Conservation (phyloP, 2,888 invertebrate genomes). For the Raillietiella orientalis region DNA sequence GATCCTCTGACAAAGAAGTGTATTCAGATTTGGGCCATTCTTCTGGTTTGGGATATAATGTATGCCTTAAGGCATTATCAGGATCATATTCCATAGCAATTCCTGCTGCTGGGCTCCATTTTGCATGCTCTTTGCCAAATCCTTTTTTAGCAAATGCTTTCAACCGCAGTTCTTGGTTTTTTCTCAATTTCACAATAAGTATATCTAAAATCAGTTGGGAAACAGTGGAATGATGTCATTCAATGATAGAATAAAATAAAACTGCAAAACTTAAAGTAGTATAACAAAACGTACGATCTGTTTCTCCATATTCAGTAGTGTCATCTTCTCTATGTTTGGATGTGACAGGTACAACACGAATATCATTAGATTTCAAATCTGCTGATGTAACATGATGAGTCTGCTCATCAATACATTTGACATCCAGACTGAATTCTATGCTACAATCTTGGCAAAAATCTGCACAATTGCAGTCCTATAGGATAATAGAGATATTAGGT, state of each 20-base stretch:
- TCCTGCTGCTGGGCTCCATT: conserved; percentile 98
- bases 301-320: conserved; percentile 69
- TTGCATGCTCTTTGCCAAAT: conserved; percentile 96
- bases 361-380: conserved; percentile 69
- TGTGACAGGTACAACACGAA: conserved; percentile 68
- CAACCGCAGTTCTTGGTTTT: conserved; percentile 71
- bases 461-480: conserved; percentile 69
- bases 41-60: conserved; percentile 75
- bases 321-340: conserved; percentile 72
- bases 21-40: conserved; percentile 99
- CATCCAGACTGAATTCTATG: conserved; percentile 87
- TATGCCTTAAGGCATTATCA: conserved; percentile 85
- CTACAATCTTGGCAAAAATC: conserved; percentile 95
- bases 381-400: conserved; percentile 88
- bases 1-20: conserved; percentile 64
- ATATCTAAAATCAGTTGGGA: conserved; percentile 21
- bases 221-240: conserved; percentile 1
- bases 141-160: conserved; percentile 86
- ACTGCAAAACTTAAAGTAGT: neutral
- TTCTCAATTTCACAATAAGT: conserved; percentile 31
- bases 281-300: conserved; percentile 30
- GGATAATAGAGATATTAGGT: conserved; percentile 5
- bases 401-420: conserved; percentile 73
- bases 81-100: conserved; percentile 99
- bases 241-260: neutral